A percentile compares a stretch with the other conserved stretches of the same genome.
Conservation (phyloP, 1,140 invertebrate species). For the Diabrotica undecimpunctata region DNA sequence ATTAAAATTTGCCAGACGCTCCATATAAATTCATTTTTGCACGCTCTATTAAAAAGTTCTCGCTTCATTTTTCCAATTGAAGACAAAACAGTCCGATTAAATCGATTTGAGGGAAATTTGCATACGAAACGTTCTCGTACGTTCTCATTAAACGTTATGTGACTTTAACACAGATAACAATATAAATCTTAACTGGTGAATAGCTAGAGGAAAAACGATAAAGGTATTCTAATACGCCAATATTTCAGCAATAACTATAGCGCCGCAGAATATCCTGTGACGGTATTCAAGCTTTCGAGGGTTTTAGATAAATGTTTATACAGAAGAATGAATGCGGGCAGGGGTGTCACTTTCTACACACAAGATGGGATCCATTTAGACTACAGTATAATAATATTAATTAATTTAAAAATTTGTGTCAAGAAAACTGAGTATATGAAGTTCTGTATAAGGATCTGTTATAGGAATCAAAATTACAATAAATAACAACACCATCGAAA, state of each 20-base stretch:
- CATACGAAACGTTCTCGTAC: constrained; percentile 12
- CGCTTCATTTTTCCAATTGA: too few relatives aligned
- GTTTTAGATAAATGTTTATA: constrained; percentile 11
- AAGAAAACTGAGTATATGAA: too few relatives aligned
- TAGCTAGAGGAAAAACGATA: constrained; percentile 13
- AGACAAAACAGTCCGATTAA: background rate
- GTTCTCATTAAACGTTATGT: constrained; percentile 12
- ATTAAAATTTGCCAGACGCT: too few relatives aligned
- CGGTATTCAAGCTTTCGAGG: constrained; percentile 17
- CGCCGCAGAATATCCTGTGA: constrained; percentile 7
- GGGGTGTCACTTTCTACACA: too few relatives aligned
- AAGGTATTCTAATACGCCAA: constrained; percentile 18
- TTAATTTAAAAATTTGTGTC: too few relatives aligned
- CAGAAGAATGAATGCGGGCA: background rate
- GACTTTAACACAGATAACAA: constrained; percentile 5
- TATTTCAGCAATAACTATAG: constrained; percentile 7
- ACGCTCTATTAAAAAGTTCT: too few relatives aligned
- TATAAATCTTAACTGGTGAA: constrained; percentile 8
- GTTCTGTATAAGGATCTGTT: too few relatives aligned
- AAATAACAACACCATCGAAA: too few relatives aligned
- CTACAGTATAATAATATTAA: too few relatives aligned
- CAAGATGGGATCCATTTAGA: too few relatives aligned
- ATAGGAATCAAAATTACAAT: too few relatives aligned
- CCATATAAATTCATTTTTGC: too few relatives aligned
- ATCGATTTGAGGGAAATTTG: constrained; percentile 7